Conservation (phyloP, 2,888 invertebrate genomes). For the Luperina testacea region DNA sequence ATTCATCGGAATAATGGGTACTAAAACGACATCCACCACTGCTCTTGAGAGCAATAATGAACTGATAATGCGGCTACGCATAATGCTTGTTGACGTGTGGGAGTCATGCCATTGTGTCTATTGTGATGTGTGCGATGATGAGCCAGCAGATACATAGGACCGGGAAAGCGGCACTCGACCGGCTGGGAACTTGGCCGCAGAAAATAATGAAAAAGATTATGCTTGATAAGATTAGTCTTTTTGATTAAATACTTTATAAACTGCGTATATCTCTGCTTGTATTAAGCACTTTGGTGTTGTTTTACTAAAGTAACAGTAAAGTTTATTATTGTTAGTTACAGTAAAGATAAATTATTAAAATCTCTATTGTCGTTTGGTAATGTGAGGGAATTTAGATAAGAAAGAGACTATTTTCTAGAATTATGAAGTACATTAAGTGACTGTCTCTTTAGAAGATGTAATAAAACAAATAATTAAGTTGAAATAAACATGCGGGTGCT, state of each 20-base stretch:
- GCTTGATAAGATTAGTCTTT: conserved; percentile 59
- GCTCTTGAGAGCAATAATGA: conserved; percentile 77
- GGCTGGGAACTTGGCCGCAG: conserved; percentile 58
- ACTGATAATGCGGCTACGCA: conserved; percentile 75
- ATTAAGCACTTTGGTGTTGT: conserved; percentile 33
- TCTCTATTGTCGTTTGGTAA: neutral
- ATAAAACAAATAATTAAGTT: conserved; percentile 6
- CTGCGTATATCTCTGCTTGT: conserved; percentile 40
- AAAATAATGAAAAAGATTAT: conserved; percentile 63
- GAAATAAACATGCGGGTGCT: conserved; percentile 37
- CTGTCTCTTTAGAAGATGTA: neutral
- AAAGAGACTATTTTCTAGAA: neutral
- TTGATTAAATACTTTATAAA: conserved; percentile 59
- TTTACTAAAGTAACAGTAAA: conserved; percentile 52
- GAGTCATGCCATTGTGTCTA: conserved; percentile 77
- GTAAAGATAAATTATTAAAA: conserved; percentile 6
- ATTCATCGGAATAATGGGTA: conserved; percentile 81
- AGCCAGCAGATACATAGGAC: conserved; percentile 64
- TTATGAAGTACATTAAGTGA: neutral
- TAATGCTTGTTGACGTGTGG: conserved; percentile 80
- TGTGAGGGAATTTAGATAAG: conserved; percentile 21
- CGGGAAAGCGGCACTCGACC: conserved; percentile 57
- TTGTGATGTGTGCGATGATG: conserved; percentile 68
- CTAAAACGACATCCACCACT: conserved; percentile 67
- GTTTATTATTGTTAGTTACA: conserved; percentile 26